Conservation (phyloP, 2,113 vertebrate species). For the Hippocampus zosterae region DNA sequence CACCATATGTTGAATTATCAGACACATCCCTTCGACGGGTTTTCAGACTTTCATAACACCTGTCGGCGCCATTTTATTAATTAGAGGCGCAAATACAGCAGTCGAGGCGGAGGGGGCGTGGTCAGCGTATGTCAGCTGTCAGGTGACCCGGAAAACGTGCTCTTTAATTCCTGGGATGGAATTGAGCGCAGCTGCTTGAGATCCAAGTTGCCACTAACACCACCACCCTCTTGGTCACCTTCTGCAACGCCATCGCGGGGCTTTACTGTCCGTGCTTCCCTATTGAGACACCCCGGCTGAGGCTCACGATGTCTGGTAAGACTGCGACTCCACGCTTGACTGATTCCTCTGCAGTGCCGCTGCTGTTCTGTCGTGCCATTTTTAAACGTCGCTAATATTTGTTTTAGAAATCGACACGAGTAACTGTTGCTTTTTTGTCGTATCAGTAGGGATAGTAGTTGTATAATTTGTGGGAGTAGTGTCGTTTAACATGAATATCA, state of each 20-base stretch:
- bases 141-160: slow-evolving; percentile 69
- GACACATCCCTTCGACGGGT: too few relatives aligned
- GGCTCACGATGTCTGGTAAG: slow-evolving; percentile 61
- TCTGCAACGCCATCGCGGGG: slow-evolving; percentile 10
- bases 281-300: slow-evolving; percentile 4
- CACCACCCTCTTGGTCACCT: slow-evolving; percentile 24
- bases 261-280: background rate
- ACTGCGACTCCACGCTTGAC: background rate
- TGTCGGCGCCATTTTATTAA: background rate
- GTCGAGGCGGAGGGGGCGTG: slow-evolving; percentile 43
- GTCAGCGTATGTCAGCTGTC: slow-evolving; percentile 25
- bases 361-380: background rate
- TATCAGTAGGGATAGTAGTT: background rate
- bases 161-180: slow-evolving; percentile 52
- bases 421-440: background rate
- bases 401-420: background rate
- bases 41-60: too few relatives aligned
- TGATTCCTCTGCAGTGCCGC: background rate
- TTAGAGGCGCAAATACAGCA: background rate
- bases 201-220: slow-evolving; percentile 27
- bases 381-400: background rate
- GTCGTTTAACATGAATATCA: background rate
- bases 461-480: background rate
- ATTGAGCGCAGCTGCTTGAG: slow-evolving; percentile 53
- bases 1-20: background rate